These are phyloP conservation scores for Petrocephalus sullivani DNA, from an alignment of 2,797 vertebrate genomes.

Conservation along the genomic window DNA sequence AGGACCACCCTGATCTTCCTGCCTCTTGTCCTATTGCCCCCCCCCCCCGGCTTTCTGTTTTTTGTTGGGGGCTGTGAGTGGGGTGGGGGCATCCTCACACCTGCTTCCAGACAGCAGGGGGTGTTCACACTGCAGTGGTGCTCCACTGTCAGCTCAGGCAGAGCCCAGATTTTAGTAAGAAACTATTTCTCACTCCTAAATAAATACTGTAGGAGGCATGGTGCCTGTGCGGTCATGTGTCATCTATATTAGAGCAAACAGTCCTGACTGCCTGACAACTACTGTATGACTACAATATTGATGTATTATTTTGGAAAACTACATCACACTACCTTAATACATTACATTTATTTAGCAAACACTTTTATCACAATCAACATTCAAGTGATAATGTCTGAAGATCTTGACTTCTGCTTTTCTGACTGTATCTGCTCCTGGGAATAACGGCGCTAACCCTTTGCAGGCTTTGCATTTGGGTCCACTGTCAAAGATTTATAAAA, in stretches of 20 bases:
- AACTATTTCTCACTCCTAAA: background rate
- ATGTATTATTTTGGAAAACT: background rate
- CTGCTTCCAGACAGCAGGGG: background rate
- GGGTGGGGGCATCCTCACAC: background rate
- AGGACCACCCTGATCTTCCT: constrained; percentile 1
- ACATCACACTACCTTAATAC: background rate
- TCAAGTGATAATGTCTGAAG: background rate
- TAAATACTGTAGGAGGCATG: background rate
- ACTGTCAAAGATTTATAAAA: background rate
- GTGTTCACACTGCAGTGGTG: background rate
- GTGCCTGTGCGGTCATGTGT: background rate
- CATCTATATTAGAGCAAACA: background rate
- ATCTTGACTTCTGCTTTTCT: background rate
- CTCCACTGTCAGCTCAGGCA: background rate
- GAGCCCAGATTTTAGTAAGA: background rate
- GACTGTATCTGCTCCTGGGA: background rate
- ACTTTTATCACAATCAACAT: background rate
- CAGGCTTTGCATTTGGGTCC: background rate
- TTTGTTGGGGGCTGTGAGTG: background rate
- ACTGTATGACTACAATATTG: background rate
- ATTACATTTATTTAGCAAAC: background rate
- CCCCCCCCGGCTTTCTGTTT: background rate
- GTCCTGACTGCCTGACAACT: background rate
- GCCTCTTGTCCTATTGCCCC: background rate
- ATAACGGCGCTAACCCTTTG: background rate